phyloP scores from a whole-genome alignment of 2,888 invertebrate genomes.

The Heliconius cydno region DNA sequence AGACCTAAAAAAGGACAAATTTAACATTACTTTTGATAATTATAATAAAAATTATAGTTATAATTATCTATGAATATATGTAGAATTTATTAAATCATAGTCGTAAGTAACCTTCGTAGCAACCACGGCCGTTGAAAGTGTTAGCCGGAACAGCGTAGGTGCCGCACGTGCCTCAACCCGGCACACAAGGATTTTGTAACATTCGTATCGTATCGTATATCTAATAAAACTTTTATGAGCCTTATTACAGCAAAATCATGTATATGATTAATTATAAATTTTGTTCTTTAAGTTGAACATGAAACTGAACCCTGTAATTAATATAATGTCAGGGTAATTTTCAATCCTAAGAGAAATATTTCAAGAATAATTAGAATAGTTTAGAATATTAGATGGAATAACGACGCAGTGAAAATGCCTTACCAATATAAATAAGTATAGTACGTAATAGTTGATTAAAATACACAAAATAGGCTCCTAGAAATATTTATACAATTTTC shows the following conservation, averaged over 20 bases:
- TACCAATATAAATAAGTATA: not conserved
- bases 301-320: too few relatives aligned
- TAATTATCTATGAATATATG: not conserved
- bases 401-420: not conserved
- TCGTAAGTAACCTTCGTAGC: conserved; percentile 47
- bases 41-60: not conserved
- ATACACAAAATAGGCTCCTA: not conserved
- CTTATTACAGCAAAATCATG: conserved; percentile 44
- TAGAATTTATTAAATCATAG: conserved; percentile 20
- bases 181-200: conserved; percentile 48
- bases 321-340: not conserved
- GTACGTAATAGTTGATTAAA: not conserved
- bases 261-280: conserved; percentile 19
- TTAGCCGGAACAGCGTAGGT: conserved; percentile 47
- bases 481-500: not conserved
- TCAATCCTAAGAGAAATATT: not conserved
- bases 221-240: conserved; percentile 45
- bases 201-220: conserved; percentile 46
- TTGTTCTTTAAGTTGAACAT: too few relatives aligned
- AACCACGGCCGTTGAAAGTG: conserved; percentile 51
- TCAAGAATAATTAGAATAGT: not conserved
- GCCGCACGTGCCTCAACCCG: conserved; percentile 43
- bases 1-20: not conserved
- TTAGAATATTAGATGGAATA: not conserved
- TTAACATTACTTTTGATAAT: not conserved